These are phyloP conservation scores for Ramphastos sulfuratus DNA, from an alignment of 2,113 vertebrate genomes.

Conservation along the genomic window DNA sequence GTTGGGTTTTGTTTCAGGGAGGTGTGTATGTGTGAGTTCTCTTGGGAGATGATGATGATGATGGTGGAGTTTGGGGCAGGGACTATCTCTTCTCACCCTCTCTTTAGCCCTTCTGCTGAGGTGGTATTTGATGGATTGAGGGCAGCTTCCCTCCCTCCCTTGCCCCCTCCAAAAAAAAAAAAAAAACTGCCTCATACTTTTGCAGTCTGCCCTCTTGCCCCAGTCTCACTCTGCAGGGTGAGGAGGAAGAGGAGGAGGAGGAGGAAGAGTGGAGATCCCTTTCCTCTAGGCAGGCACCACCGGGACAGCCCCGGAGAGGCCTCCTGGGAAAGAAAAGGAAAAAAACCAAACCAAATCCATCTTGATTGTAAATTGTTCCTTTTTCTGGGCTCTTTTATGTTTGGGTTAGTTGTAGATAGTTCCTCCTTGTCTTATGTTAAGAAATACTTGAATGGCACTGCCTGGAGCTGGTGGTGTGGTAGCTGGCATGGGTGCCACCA, in stretches of 20 bases:
- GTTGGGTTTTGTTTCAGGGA: constrained; percentile 55
- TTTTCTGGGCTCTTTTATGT: constrained; percentile 42
- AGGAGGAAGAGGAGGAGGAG: not conserved
- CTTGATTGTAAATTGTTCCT: constrained; percentile 53
- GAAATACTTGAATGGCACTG: constrained; percentile 76
- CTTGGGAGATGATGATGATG: not conserved
- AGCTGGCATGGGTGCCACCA: constrained; percentile 13
- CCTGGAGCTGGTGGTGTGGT: constrained; percentile 51
- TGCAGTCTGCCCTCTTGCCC: not conserved
- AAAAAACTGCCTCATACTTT: not conserved
- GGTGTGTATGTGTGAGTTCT: constrained; percentile 17
- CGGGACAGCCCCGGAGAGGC: not conserved
- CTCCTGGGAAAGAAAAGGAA: not conserved
- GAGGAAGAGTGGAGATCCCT: not conserved
- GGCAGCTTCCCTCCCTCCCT: not conserved
- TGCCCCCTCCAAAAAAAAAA: not conserved
- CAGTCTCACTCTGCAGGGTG: fast-evolving
- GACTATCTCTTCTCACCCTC: not conserved
- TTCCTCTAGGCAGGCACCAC: not conserved
- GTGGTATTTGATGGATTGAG: not conserved
- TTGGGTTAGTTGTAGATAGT: constrained; percentile 56
- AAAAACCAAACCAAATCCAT: not conserved
- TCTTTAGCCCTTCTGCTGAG: not conserved
- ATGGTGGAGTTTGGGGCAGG: not conserved
- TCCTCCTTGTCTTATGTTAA: constrained; percentile 65